These are phyloP conservation scores for Troglohyphantes excavatus DNA, from an alignment of 2,888 invertebrate genomes.

Conservation along the genomic window DNA sequence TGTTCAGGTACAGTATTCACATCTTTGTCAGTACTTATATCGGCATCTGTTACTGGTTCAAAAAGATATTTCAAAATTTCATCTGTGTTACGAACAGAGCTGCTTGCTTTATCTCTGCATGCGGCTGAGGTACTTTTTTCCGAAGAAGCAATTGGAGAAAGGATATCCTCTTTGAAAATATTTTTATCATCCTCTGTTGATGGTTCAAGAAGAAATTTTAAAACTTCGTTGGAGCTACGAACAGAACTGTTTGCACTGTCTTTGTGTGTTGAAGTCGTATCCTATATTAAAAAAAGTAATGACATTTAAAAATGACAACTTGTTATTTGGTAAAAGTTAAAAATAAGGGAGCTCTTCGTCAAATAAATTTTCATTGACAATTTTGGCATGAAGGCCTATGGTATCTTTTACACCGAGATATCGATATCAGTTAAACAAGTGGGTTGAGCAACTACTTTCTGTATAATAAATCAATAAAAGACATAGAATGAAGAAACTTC, in stretches of 20 bases:
- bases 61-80: conserved; percentile 30
- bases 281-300: neutral
- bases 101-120: neutral
- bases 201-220: conserved; percentile 27
- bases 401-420: no score
- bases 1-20: neutral
- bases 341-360: no score
- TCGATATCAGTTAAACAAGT: no score
- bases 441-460: no score
- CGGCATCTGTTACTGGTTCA: neutral
- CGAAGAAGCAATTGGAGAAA: neutral
- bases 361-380: no score
- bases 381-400: no score
- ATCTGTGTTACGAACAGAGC: neutral
- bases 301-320: no score
- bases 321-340: no score
- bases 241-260: neutral
- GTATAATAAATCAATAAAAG: no score
- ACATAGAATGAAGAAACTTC: no score
- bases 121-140: neutral
- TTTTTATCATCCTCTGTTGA: neutral
- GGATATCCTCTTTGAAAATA: neutral
- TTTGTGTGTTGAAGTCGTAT: neutral
- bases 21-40: neutral
- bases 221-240: conserved; percentile 9